Evolutionary conservation across 1,140 invertebrate species (phyloP), one percentile per base, ranked within the genome.

Genomic region (Ditylenchus dipsaci): DNA sequence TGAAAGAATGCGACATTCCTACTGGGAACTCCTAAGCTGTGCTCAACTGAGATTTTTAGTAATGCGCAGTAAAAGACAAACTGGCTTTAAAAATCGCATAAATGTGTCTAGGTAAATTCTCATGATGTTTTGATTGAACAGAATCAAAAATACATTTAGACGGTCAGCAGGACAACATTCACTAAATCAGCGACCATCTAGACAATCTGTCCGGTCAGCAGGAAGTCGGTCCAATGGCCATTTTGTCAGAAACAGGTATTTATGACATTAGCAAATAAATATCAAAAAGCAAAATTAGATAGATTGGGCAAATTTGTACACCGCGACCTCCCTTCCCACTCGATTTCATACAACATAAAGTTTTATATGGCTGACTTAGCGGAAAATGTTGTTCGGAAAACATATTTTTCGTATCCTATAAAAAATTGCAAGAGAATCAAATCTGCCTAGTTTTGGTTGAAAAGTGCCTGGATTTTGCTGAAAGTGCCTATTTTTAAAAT

Each of bases 1-100:
- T 58, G 78, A 79, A 47, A 49, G 78, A 38, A 79, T 79, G 78
- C 68, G 78, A 19, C 19, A 71, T 33, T 73, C 78, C 3, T 79
- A 79, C 53, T 65, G 65, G 19, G 76, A 79, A 62, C 60, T 80
- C 42, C 30, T 80, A 17, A 74, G 76, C 17, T 79, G 78, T 58
- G 70, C 68, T 19, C 42, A 60, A 5, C 26, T 78, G 5, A 73
- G 78, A 43, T 74, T 72, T 42, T 21, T 59, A 26, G 63, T 79
- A 11, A 19, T 23, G 11, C 66, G 66, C 1, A 66, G 65, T 3
- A 29, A 59, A 58, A 26, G 15, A 56, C 27, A 47, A 19, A n/a
- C 19, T 19, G 7, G 42, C 13, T 27, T 70, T 33, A 63, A 38
- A 23, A 47, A 72, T 57, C 59, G 59, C n/a, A 30, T 21, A 1